Evolutionary conservation across 2,797 vertebrate species (phyloP).

Genomic region (Lutjanus argentimaculatus): DNA sequence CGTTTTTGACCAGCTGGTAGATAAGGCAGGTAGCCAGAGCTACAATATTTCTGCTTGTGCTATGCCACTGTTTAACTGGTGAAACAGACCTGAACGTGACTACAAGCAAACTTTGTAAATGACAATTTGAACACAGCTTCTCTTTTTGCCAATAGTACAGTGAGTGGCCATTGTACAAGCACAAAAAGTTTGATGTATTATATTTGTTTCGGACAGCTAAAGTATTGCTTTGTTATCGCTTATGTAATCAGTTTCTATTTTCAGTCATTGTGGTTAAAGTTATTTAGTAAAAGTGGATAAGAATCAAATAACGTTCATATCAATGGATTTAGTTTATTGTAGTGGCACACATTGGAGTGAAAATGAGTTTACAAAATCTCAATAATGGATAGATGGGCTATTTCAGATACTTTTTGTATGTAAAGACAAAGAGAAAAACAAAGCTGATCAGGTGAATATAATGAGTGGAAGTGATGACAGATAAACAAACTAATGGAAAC

Average conservation of each 20-base stretch:
- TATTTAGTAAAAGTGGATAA: constrained; percentile 6
- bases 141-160: not conserved
- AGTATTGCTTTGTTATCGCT: not conserved
- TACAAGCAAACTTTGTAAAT: not conserved
- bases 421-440: constrained; percentile 1
- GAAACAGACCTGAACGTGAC: not conserved
- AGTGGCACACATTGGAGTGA: not conserved
- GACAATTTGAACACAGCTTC: not conserved
- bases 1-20: constrained; percentile 2
- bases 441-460: not conserved
- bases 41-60: constrained; percentile 1
- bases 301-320: not conserved
- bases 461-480: not conserved
- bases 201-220: not conserved
- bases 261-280: not conserved
- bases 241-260: constrained; percentile 1
- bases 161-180: not conserved
- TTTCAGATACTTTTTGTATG: constrained; percentile 18
- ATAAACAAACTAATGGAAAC: constrained; percentile 15
- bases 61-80: not conserved
- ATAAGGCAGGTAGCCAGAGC: not conserved
- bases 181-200: not conserved
- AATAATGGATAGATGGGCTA: not conserved
- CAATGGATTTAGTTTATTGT: not conserved
- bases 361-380: not conserved